Evolutionary conservation across 2,797 vertebrate species (phyloP).

Genomic region (Hemitrygon akajei): DNA sequence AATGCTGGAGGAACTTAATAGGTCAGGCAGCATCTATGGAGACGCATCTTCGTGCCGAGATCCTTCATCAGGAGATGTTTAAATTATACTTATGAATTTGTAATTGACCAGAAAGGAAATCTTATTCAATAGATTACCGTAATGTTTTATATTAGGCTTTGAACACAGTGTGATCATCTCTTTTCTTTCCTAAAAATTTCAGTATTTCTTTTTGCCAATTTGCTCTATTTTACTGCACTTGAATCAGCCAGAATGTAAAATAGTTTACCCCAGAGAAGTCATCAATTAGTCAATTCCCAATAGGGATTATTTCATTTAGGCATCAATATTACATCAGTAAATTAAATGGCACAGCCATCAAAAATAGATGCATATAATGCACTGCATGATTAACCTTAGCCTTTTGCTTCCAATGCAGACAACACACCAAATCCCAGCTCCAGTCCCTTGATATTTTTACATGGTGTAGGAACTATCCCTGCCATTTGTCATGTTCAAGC

Average conservation of each 20-base stretch:
- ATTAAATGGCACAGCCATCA: too few relatives aligned
- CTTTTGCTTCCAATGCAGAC: too few relatives aligned
- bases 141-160: neutral
- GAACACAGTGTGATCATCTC: neutral
- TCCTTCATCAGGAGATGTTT: neutral
- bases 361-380: too few relatives aligned
- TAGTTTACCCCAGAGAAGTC: neutral
- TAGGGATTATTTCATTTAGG: neutral
- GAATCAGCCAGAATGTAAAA: neutral
- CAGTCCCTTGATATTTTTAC: too few relatives aligned
- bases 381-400: too few relatives aligned
- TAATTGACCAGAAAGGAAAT: neutral
- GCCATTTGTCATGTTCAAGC: too few relatives aligned
- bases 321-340: neutral
- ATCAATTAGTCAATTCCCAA: neutral
- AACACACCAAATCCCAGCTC: too few relatives aligned
- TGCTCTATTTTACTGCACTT: neutral
- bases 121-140: neutral
- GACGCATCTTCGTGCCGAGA: too few relatives aligned
- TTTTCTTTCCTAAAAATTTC: too few relatives aligned
- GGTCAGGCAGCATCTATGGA: too few relatives aligned
- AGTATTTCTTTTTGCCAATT: neutral
- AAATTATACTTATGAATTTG: neutral
- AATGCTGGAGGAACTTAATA: too few relatives aligned
- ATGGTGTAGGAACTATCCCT: too few relatives aligned